Conservation (phyloP, 2,797 vertebrate genomes). For the Antrozous pallidus region DNA sequence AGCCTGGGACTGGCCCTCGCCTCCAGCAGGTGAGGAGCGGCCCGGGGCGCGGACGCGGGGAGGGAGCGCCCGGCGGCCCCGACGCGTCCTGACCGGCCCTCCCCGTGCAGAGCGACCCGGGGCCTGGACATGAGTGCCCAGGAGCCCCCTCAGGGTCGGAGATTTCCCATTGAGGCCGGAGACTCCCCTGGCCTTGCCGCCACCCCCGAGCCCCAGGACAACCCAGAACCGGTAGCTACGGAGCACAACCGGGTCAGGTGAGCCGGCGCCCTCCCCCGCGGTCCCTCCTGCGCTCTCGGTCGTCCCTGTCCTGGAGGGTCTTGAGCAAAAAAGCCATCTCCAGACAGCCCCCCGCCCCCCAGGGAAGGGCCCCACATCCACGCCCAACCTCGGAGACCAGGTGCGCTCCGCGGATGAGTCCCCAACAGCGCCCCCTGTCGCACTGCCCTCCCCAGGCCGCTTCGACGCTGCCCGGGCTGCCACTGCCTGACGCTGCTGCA, state of each 20-base stretch:
- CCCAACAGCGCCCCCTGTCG: not conserved
- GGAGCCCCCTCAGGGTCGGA: conserved; percentile 69
- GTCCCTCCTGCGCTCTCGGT: not conserved
- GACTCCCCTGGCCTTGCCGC: conserved; percentile 77
- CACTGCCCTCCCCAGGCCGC: conserved; percentile 71
- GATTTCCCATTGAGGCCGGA: conserved; percentile 82
- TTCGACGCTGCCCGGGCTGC: conserved; percentile 82
- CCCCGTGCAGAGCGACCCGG: conserved; percentile 40
- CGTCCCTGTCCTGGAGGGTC: not conserved
- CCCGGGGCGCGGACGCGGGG: not conserved
- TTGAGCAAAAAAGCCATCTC: not conserved
- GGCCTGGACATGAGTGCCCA: conserved; percentile 79
- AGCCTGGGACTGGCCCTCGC: conserved; percentile 71
- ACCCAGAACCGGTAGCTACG: conserved; percentile 53
- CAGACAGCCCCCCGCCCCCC: not conserved
- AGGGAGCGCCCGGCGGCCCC: not conserved
- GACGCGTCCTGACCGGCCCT: not conserved
- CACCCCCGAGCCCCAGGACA: conserved; percentile 72
- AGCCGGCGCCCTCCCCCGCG: not conserved
- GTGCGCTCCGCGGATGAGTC: not conserved
- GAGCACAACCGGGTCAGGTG: conserved; percentile 78
- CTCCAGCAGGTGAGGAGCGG: conserved; percentile 59
- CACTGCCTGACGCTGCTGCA: conserved; percentile 83
- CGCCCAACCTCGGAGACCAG: not conserved
- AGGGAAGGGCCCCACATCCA: not conserved